These are phyloP conservation scores for Drosophila albomicans DNA, from an alignment of 1,140 invertebrate genomes.

Conservation along the genomic window DNA sequence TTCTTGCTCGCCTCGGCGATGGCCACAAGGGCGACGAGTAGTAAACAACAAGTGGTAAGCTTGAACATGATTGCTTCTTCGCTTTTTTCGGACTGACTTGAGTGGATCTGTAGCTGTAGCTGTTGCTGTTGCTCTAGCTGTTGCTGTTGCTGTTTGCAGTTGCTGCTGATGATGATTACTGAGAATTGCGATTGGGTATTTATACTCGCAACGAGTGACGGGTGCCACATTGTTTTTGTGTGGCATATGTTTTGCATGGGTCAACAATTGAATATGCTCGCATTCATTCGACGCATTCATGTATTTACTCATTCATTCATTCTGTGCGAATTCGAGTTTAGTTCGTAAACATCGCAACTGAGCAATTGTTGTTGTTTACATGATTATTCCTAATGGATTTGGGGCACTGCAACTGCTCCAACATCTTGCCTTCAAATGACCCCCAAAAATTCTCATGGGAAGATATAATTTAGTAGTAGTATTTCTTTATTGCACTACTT, in stretches of 20 bases:
- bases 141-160: slow-evolving; percentile 17
- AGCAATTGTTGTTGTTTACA: background rate
- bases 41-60: slow-evolving; percentile 32
- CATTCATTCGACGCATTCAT: background rate
- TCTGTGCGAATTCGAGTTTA: no score
- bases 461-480: no score
- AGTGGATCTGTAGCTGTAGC: slow-evolving; percentile 7
- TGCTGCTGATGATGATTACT: slow-evolving; percentile 41
- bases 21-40: slow-evolving; percentile 41
- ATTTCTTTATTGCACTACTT: no score
- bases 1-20: slow-evolving; percentile 22
- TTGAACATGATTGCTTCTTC: slow-evolving; percentile 50
- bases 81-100: background rate
- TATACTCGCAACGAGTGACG: slow-evolving; percentile 22
- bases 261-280: background rate
- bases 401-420: background rate
- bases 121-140: slow-evolving; percentile 11
- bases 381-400: background rate
- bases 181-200: background rate
- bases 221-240: background rate
- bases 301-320: background rate
- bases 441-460: no score
- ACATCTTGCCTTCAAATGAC: background rate
- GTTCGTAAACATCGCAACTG: background rate
- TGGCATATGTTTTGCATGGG: slow-evolving; percentile 8